Evolutionary conservation across 1,140 invertebrate genomes (phyloP), one percentile per base, ranked within the genome.

Genomic region (Asbolus verrucosus): DNA sequence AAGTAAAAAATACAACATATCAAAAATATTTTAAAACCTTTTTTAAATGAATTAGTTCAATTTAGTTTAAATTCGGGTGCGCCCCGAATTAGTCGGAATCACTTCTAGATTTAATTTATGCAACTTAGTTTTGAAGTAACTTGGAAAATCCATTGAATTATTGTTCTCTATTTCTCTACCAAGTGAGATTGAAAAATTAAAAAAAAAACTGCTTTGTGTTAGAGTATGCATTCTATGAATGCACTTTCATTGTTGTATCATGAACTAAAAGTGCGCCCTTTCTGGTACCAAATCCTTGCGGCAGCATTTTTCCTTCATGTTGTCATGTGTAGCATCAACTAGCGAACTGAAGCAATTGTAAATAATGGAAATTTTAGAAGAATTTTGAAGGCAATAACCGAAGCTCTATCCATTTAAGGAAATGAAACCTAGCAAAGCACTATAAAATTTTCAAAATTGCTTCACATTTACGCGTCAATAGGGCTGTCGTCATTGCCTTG

Each of bases 1-100:
- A 68, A 75, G 13, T 6, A 41, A 46, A n/a, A n/a, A n/a, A 75
- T 71, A 73, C 59, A 50, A 75, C 72, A 75, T 75, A 75, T 75
- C 72, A 74, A 72, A n/a, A 72, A 65, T 54, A 36, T 72, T 63
- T 46, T 31, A 15, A 39, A 16, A 61, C n/a, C 30, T 33, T 68
- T 62, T 38, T 62, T 27, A 36, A 11, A 54, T 19, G 19, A 41
- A 63, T 39, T 63, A 39, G 36, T 62, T 63, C 24, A 54, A 16
- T 54, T 36, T 33, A 50, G 41, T 36, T 46, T 54, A 6, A 21
- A 27, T 67, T 67, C 13, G 39, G 61, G 36, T 15, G 36, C 18
- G 15, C 24, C 24, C 16, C 33, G 36, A 39, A 65, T 54, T 54
- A 50, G 43, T 50, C 60, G 18, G 16, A 8, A 61, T 16, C 16